phyloP scores from a whole-genome alignment of 2,113 vertebrate genomes.

The Osmerus eperlanus region DNA sequence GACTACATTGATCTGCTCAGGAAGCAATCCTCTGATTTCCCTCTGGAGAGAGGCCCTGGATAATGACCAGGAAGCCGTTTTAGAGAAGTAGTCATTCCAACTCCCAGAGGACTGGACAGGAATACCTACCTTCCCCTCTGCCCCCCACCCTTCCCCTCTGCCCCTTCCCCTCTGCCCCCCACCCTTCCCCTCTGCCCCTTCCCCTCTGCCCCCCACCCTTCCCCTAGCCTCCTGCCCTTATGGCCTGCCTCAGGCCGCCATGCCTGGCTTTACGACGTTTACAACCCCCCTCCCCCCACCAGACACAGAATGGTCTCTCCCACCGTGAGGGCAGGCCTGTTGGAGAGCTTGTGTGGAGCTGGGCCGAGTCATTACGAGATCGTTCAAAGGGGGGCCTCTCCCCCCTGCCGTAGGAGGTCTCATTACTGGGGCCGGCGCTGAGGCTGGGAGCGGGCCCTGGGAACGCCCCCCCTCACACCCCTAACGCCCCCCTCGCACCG shows the following conservation, averaged over 20 bases:
- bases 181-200: not conserved
- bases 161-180: not conserved
- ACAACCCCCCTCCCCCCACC: not conserved
- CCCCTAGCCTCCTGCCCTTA: not conserved
- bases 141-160: not conserved
- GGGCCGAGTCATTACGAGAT: constrained; percentile 23
- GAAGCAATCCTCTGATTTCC: constrained; percentile 2
- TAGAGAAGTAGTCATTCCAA: not conserved
- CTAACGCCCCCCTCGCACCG: no score
- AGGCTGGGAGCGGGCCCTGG: not conserved
- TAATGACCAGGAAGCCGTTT: not conserved
- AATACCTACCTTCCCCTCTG: not conserved
- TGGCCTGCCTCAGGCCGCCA: not conserved
- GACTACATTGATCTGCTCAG: not conserved
- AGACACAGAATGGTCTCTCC: constrained; percentile 24
- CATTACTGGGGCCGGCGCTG: not conserved
- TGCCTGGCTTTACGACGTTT: constrained; percentile 25
- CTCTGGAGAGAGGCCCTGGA: not conserved
- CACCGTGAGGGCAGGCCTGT: constrained; percentile 24
- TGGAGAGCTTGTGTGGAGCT: not conserved
- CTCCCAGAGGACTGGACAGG: not conserved
- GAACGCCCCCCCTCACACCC: no score
- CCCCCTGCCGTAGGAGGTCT: constrained; percentile 14
- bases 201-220: not conserved
- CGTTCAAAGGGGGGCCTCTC: constrained; percentile 18